These are phyloP conservation scores for Decapterus maruadsi DNA, from an alignment of 2,797 vertebrate species.

Conservation along the genomic window DNA sequence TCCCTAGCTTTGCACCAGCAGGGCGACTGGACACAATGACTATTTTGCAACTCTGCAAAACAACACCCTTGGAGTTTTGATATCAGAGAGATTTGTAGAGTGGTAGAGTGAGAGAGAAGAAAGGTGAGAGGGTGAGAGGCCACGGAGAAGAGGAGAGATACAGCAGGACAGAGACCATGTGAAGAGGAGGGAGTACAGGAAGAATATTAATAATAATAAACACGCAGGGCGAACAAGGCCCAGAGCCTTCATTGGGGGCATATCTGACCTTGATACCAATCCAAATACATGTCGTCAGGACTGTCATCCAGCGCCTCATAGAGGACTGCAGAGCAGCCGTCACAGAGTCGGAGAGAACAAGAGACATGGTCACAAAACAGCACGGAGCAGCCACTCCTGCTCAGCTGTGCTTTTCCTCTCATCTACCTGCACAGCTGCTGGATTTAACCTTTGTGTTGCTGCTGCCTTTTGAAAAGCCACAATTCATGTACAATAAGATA, in stretches of 20 bases:
- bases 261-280: conserved; percentile 89
- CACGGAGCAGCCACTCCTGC: conserved; percentile 44
- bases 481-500: not conserved
- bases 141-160: conserved; percentile 53
- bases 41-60: conserved; percentile 64
- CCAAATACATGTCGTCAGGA: conserved; percentile 88
- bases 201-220: conserved; percentile 47
- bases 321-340: conserved; percentile 83
- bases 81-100: conserved; percentile 36
- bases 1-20: conserved; percentile 31
- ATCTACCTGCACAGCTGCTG: conserved; percentile 30
- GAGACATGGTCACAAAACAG: conserved; percentile 71
- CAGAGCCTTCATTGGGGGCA: conserved; percentile 61
- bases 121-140: conserved; percentile 49
- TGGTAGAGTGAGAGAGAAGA: conserved; percentile 30
- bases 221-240: conserved; percentile 67
- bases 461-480: not conserved
- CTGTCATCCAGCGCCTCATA: conserved; percentile 87
- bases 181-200: conserved; percentile 44
- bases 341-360: conserved; percentile 75
- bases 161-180: conserved; percentile 62
- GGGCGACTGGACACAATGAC: conserved; percentile 30
- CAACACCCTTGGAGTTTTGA: conserved; percentile 64
- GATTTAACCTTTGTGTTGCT: conserved; percentile 7
- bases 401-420: conserved; percentile 14